Percentiles rank a stretch among this genome's conserved stretches.
These are phyloP conservation scores for Acipenser oxyrinchus DNA, from an alignment of 2,797 vertebrate species.

Conservation along the genomic window DNA sequence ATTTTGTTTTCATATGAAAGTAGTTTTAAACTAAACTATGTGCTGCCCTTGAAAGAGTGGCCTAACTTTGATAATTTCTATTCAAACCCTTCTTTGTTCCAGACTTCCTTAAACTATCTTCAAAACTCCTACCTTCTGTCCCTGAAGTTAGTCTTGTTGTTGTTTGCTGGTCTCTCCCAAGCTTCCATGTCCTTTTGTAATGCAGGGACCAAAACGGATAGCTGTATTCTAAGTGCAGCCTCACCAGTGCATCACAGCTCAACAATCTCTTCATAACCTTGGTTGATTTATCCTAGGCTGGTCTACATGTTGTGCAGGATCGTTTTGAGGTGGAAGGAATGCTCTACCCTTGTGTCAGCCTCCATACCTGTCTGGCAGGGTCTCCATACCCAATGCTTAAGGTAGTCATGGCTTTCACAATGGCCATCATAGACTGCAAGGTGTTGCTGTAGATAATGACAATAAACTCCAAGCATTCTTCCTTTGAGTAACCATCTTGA, in stretches of 20 bases:
- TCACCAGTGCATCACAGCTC: no score
- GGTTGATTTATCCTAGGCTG: no score
- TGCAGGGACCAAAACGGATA: neutral
- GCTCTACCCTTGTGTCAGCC: neutral
- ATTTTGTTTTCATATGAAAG: no score
- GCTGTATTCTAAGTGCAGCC: neutral
- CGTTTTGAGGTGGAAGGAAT: neutral
- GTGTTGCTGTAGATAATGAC: slow-evolving; percentile 95
- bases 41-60: no score
- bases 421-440: slow-evolving; percentile 87
- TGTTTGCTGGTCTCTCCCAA: no score
- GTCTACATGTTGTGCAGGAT: neutral
- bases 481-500: slow-evolving; percentile 89
- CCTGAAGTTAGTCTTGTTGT: no score
- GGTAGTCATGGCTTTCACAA: slow-evolving; percentile 86
- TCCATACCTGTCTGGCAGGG: slow-evolving; percentile 69
- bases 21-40: no score
- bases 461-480: slow-evolving; percentile 93
- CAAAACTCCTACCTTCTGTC: no score
- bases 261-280: no score
- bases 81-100: no score
- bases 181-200: neutral
- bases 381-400: slow-evolving; percentile 83
- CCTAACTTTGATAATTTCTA: no score
- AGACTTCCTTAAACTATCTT: no score